These are phyloP conservation scores for Corapipo altera DNA, from an alignment of 2,113 vertebrate genomes.

Conservation along the genomic window DNA sequence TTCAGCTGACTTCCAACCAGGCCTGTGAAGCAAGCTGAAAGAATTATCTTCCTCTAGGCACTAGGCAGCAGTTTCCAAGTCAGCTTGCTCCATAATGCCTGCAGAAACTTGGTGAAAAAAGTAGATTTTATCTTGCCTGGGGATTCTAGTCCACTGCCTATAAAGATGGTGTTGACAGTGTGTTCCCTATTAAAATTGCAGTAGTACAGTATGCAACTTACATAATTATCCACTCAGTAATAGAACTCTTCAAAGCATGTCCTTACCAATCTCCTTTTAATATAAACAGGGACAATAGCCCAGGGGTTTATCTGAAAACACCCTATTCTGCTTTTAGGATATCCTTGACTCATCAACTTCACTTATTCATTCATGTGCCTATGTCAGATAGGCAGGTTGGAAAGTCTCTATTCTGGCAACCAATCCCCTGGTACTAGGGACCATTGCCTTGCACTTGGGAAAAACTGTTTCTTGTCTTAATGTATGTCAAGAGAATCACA, in stretches of 20 bases:
- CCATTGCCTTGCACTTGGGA: background rate
- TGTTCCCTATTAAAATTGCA: slow-evolving; percentile 45
- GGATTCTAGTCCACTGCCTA: background rate
- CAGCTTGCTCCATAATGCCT: background rate
- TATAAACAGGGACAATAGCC: background rate
- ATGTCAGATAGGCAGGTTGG: background rate
- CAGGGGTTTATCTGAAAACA: background rate
- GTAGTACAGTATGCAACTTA: background rate
- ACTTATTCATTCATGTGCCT: background rate
- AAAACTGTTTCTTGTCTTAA: background rate
- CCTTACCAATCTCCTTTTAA: background rate
- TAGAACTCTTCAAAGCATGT: background rate
- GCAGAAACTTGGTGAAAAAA: slow-evolving; percentile 36
- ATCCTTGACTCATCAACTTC: background rate
- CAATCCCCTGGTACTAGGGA: background rate
- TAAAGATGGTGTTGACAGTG: slow-evolving; percentile 9
- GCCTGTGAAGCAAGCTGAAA: slow-evolving; percentile 29
- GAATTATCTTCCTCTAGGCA: background rate
- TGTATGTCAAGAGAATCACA: background rate
- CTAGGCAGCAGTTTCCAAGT: slow-evolving; percentile 26
- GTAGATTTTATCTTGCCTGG: slow-evolving; percentile 46
- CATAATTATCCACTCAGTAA: background rate
- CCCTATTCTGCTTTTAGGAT: background rate
- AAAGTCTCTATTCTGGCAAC: background rate
- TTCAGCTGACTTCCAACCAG: slow-evolving; percentile 2